phyloP scores from a whole-genome alignment of 2,113 vertebrate genomes.

The Alaudala cheleensis region DNA sequence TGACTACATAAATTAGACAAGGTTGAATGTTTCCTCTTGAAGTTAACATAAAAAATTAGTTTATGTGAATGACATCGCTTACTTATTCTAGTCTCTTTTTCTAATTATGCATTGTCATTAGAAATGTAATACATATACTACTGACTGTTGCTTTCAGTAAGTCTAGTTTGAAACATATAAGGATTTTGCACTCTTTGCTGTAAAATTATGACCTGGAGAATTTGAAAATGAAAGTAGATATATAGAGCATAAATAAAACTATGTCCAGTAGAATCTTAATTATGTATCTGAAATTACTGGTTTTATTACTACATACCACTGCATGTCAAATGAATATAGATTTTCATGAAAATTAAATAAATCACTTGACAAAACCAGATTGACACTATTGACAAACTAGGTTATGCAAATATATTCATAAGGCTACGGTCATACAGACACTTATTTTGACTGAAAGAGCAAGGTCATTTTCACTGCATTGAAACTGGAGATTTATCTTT shows the following conservation, averaged over 20 bases:
- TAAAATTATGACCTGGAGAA: neutral
- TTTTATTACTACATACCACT: neutral
- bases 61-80: neutral
- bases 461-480: neutral
- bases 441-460: neutral
- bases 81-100: neutral
- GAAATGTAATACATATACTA: neutral
- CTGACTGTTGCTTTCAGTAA: neutral
- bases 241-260: neutral
- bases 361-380: neutral
- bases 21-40: neutral
- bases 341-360: neutral
- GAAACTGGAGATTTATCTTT: neutral
- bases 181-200: neutral
- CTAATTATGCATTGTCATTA: neutral
- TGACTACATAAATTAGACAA: neutral
- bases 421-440: fast-evolving
- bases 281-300: neutral
- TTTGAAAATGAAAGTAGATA: neutral
- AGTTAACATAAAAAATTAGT: neutral
- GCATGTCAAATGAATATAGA: neutral
- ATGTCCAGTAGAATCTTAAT: neutral
- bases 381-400: neutral
- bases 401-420: neutral
- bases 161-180: neutral